A percentile compares a stretch with the other conserved stretches of the same genome.
Conservation (phyloP, 2,113 vertebrate species). For the Pelmatolapia mariae region DNA sequence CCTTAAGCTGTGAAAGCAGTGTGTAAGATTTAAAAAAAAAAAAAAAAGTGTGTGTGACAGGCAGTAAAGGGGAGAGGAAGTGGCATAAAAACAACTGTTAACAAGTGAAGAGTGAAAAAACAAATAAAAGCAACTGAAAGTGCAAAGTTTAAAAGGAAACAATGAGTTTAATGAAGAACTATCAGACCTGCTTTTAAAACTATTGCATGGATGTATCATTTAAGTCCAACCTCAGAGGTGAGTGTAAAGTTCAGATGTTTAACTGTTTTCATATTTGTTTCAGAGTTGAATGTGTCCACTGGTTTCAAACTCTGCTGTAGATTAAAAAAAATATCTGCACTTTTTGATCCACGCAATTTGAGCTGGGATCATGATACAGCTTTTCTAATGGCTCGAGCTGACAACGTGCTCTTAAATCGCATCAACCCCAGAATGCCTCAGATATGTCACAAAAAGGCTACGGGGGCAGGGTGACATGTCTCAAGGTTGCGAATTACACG, state of each 20-base stretch:
- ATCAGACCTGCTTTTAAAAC: neutral
- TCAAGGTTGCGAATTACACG: neutral
- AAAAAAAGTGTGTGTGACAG: neutral
- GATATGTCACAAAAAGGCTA: neutral
- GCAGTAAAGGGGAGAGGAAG: neutral
- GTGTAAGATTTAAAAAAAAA: neutral
- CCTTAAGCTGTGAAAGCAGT: neutral
- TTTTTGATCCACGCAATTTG: neutral
- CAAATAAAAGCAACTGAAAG: neutral
- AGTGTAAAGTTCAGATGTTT: neutral
- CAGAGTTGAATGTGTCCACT: neutral
- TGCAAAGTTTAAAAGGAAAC: slow-evolving; percentile 6
- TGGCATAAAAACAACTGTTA: neutral
- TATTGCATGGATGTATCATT: neutral
- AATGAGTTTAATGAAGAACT: neutral
- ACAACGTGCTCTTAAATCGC: neutral
- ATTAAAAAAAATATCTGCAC: neutral
- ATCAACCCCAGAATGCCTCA: neutral
- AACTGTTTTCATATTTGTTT: neutral
- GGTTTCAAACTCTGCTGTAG: neutral
- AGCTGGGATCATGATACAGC: neutral
- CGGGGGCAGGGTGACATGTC: neutral
- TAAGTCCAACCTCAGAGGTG: neutral
- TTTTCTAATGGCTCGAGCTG: neutral
- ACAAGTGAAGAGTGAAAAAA: slow-evolving; percentile 2